phyloP scores from a whole-genome alignment of 2,888 invertebrate genomes.

The Falcaria lacertinaria region DNA sequence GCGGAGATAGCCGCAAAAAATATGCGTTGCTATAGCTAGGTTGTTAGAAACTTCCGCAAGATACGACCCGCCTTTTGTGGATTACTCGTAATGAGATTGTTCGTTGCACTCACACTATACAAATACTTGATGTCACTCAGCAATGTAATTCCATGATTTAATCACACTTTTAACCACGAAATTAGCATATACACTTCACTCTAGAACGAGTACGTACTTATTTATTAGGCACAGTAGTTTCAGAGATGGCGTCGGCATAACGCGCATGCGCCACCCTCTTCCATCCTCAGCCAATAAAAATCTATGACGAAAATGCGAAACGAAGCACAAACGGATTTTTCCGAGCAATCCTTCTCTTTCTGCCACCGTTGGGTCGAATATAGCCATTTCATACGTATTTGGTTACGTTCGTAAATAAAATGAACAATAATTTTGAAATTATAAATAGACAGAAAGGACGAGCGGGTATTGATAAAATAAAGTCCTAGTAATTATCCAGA shows the following conservation, averaged over 20 bases:
- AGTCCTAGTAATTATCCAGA: too few species aligned
- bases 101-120: conserved; percentile 38
- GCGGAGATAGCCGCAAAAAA: conserved; percentile 70
- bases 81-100: conserved; percentile 39
- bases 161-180: conserved; percentile 52
- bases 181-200: conserved; percentile 55
- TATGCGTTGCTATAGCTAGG: conserved; percentile 72
- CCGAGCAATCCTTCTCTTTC: conserved; percentile 31
- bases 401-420: not conserved
- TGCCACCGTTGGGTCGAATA: conserved; percentile 5
- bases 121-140: conserved; percentile 49
- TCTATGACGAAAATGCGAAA: conserved; percentile 34
- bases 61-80: conserved; percentile 53
- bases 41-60: conserved; percentile 71
- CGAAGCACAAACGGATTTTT: conserved; percentile 50
- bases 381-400: conserved; percentile 18
- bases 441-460: too few species aligned
- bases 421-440: too few species aligned
- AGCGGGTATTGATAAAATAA: too few species aligned
- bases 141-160: conserved; percentile 59
- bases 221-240: conserved; percentile 68
- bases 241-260: conserved; percentile 79
- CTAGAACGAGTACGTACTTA: conserved; percentile 59
- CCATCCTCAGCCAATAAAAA: conserved; percentile 61
- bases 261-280: conserved; percentile 79